Base-by-base conservation (phyloP, 2,113 vertebrate species). In the Hiodon alosoides region DNA sequence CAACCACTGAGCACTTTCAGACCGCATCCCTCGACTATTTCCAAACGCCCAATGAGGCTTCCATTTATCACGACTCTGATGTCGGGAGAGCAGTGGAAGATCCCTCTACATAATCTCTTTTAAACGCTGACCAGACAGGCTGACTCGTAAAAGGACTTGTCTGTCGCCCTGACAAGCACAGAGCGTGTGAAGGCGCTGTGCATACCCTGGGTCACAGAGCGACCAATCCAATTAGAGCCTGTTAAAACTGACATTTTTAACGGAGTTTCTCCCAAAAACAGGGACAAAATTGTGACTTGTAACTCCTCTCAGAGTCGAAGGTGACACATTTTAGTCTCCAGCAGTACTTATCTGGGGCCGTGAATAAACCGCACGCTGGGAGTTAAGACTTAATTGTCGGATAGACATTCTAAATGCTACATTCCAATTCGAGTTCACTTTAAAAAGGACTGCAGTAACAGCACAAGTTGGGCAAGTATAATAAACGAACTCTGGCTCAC, bases 171-270 rank as follows among this genome's bases (percentile, higher is more conserved):
- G 68, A 71, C 60, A 80, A 48, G 72, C 73, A 79, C 57, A 46
- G 69, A 61, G 66, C 66, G 75, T 71, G 50, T 61, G 55, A 50
- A 47, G 75, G 59, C 60, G 59, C 48, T 55, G 75, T 60, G 64
- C 47, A 16, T 57, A n/a, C 55, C 68, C 68, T 59, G 46, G 11
- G 46, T 57, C 55, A 75, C 60, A 59, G 16, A 65, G 61, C 67
- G 76, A 79, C 73, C 69, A 67, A 79, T 81, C 76, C 78, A 80
- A 82, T 82, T 79, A 82, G 79, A 69, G 74, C 72, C 68, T 4
- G 9, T 47, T 5, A 58, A 70, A 78, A 81, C 77, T 73, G 51
- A 81, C 72, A 82, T 31, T 71, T 77, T 61, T 69, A 72, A 82
- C 77, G 69, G 74, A 59, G 54, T 80, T 80, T 77, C 60, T 14